phyloP scores from a whole-genome alignment of 2,113 vertebrate genomes.

The Chunga burmeisteri region DNA sequence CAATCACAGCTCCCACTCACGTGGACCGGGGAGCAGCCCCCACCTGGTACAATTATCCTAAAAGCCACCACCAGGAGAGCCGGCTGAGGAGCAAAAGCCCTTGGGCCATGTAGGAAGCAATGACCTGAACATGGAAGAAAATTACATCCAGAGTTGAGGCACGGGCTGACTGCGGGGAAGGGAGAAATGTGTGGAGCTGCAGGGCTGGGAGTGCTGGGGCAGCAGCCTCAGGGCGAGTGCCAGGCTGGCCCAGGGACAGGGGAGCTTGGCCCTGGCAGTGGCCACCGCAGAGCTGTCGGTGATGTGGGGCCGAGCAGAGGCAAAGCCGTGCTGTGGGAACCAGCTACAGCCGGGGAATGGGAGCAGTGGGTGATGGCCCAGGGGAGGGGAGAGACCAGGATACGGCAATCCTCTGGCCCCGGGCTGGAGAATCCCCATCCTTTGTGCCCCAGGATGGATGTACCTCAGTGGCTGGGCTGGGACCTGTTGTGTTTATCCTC shows the following conservation, averaged over 20 bases:
- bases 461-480: not conserved
- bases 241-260: not conserved
- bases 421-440: not conserved
- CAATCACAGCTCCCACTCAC: not conserved
- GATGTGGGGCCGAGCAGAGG: not conserved
- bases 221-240: rapidly evolving
- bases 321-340: not conserved
- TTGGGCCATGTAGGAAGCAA: not conserved
- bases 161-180: not conserved
- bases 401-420: not conserved
- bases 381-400: not conserved
- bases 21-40: too few relatives aligned
- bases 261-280: too few relatives aligned
- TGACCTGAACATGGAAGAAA: not conserved
- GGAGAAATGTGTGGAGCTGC: not conserved
- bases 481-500: not conserved
- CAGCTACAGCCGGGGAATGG: not conserved
- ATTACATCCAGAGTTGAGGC: not conserved
- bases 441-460: not conserved
- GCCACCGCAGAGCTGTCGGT: not conserved
- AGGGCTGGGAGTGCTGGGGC: too few relatives aligned
- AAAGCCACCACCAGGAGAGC: not conserved
- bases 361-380: too few relatives aligned
- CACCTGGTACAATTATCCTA: not conserved
- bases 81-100: not conserved